Conservation (phyloP, 2,797 vertebrate genomes). For the Typhlichthys subterraneus region DNA sequence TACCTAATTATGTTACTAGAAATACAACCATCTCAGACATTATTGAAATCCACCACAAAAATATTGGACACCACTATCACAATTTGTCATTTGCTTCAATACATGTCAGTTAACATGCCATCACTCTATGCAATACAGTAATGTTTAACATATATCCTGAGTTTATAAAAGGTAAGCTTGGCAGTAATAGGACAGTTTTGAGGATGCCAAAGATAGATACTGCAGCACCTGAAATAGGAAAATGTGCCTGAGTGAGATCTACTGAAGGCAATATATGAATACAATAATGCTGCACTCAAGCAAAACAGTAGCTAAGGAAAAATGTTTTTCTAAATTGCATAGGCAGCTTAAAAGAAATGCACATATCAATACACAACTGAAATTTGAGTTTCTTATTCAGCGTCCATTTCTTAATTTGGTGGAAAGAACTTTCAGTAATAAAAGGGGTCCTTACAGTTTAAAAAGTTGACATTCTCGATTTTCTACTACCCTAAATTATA, state of each 20-base stretch:
- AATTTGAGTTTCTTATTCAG: constrained; percentile 21
- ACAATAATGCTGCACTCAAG: constrained; percentile 45
- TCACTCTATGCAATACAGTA: constrained; percentile 39
- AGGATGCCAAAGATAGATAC: constrained; percentile 74
- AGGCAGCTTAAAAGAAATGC: constrained; percentile 78
- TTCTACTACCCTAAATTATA: constrained; percentile 23
- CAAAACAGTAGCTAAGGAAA: constrained; percentile 68
- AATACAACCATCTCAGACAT: constrained; percentile 37
- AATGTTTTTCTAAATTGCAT: constrained; percentile 84
- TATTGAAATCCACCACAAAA: constrained; percentile 45
- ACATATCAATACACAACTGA: constrained; percentile 49
- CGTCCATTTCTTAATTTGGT: constrained; percentile 36
- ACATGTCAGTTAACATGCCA: constrained; percentile 39
- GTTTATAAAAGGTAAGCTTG: constrained; percentile 42
- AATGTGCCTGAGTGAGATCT: constrained; percentile 82
- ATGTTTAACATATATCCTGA: constrained; percentile 65
- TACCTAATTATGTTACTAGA: constrained; percentile 21
- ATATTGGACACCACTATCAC: constrained; percentile 56
- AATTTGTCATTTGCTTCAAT: constrained; percentile 36
- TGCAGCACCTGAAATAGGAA: constrained; percentile 73
- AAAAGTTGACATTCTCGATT: constrained; percentile 12
- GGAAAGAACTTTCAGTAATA: constrained; percentile 27
- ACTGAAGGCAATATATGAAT: constrained; percentile 82
- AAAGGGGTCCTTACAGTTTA: constrained; percentile 43
- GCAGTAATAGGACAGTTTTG: constrained; percentile 55